These are phyloP conservation scores for Protonemura montana DNA, from an alignment of 2,888 invertebrate species.

Conservation along the genomic window DNA sequence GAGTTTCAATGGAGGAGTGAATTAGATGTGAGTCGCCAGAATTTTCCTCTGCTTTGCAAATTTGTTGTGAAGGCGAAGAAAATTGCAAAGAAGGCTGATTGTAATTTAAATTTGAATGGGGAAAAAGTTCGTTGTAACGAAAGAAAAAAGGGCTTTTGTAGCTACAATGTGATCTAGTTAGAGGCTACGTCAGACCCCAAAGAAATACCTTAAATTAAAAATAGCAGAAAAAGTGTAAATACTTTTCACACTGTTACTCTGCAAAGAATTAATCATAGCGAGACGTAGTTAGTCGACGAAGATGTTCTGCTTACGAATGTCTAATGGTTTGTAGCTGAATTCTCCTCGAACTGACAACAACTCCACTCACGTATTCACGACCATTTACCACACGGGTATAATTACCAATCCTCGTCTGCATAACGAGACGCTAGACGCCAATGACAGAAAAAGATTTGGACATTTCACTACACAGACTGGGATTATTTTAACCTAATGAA, in stretches of 20 bases:
- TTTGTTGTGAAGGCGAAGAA: not conserved
- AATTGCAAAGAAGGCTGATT: not conserved
- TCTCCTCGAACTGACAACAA: conserved; percentile 1
- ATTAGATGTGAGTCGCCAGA: not conserved
- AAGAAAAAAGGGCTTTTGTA: not conserved
- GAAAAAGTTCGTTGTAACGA: not conserved
- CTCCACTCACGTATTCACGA: not conserved
- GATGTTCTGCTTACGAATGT: conserved; percentile 9
- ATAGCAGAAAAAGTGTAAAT: conserved; percentile 1
- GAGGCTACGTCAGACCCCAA: not conserved
- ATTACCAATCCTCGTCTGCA: conserved; percentile 16
- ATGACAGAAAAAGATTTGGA: not conserved
- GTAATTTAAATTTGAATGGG: not conserved
- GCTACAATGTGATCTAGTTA: not conserved
- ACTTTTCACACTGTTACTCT: not conserved
- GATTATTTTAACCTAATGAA: conserved; percentile 40
- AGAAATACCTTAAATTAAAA: not conserved
- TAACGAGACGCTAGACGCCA: not conserved
- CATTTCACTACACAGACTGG: not conserved
- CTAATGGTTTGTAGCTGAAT: conserved; percentile 33
- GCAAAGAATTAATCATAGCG: not conserved
- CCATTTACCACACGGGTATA: conserved; percentile 27
- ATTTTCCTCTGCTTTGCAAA: not conserved
- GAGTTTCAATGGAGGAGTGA: not conserved
- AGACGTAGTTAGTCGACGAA: not conserved